Conservation (phyloP, 1,140 invertebrate genomes). For the Nixonia krombeini region DNA sequence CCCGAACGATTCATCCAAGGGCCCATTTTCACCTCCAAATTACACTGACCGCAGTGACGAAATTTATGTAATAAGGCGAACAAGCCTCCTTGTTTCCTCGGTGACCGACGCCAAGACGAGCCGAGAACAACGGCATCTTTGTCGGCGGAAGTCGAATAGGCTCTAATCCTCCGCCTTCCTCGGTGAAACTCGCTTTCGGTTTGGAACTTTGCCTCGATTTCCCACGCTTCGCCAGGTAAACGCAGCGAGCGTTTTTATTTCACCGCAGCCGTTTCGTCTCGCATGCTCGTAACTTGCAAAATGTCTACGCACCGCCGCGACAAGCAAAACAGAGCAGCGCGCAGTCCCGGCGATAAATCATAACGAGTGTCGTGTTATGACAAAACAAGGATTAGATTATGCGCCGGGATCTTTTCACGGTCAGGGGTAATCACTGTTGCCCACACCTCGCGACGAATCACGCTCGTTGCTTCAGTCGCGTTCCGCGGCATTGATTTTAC, state of each 20-base stretch:
- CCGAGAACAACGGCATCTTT: constrained; percentile 52
- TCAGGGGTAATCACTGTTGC: no score
- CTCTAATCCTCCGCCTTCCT: constrained; percentile 45
- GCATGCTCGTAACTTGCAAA: no score
- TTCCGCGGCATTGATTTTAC: no score
- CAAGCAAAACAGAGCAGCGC: no score
- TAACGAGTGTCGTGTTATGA: no score
- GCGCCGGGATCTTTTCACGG: no score
- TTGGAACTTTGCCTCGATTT: constrained; percentile 52
- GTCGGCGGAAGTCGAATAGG: no score
- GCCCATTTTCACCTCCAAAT: constrained; percentile 24
- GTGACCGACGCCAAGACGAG: constrained; percentile 12
- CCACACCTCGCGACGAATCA: no score
- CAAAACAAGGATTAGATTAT: no score
- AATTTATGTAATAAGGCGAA: constrained; percentile 37
- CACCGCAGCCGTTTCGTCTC: constrained; percentile 10
- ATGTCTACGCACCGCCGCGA: no score
- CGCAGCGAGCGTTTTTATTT: constrained; percentile 46
- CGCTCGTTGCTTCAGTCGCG: no score
- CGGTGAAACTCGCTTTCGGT: constrained; percentile 58
- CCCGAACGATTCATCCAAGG: constrained; percentile 26
- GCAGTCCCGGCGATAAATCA: no score
- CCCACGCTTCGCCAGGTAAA: constrained; percentile 63
- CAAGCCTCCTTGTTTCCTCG: constrained; percentile 21
- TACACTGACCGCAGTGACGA: constrained; percentile 30